Conservation (phyloP, 2,888 invertebrate species). For the Leptodirus hochenwartii region DNA sequence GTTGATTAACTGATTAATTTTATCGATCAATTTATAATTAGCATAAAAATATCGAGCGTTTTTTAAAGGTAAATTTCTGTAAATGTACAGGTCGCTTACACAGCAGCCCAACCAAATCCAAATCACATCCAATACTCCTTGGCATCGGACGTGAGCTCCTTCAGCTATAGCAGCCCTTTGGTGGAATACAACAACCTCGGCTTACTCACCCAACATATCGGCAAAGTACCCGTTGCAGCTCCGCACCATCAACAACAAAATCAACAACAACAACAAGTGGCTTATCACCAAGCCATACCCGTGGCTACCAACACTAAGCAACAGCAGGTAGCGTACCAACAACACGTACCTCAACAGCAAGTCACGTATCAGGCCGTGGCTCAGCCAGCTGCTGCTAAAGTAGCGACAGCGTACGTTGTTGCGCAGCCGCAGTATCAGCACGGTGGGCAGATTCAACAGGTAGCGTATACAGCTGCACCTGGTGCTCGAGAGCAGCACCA, state of each 20-base stretch:
- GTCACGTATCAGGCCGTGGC: constrained; percentile 5
- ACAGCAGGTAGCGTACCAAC: constrained; percentile 9
- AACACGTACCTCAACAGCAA: constrained; percentile 11
- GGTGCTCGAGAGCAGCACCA: constrained; percentile 9
- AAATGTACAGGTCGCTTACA: no score
- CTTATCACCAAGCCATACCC: constrained; percentile 9
- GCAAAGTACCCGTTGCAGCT: constrained; percentile 14
- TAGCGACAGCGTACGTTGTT: constrained; percentile 10
- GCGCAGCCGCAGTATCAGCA: constrained; percentile 11
- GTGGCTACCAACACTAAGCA: no score
- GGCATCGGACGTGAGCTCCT: constrained; percentile 25
- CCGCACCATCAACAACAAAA: constrained; percentile 9
- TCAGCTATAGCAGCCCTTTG: constrained; percentile 24
- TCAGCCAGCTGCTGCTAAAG: constrained; percentile 8
- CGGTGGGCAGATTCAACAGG: constrained; percentile 8
- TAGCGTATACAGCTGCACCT: constrained; percentile 4
- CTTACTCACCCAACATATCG: constrained; percentile 19
- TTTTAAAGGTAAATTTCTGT: no score
- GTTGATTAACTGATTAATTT: no score
- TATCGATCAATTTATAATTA: no score
- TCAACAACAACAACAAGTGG: constrained; percentile 9
- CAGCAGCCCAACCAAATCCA: no score
- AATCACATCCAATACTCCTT: constrained; percentile 23
- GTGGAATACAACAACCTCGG: constrained; percentile 24
- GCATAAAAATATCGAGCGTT: no score